Percentiles rank a stretch among this genome's conserved stretches.
Evolutionary conservation across 1,140 invertebrate genomes (phyloP).

Genomic region (Rhynchophorus ferrugineus): DNA sequence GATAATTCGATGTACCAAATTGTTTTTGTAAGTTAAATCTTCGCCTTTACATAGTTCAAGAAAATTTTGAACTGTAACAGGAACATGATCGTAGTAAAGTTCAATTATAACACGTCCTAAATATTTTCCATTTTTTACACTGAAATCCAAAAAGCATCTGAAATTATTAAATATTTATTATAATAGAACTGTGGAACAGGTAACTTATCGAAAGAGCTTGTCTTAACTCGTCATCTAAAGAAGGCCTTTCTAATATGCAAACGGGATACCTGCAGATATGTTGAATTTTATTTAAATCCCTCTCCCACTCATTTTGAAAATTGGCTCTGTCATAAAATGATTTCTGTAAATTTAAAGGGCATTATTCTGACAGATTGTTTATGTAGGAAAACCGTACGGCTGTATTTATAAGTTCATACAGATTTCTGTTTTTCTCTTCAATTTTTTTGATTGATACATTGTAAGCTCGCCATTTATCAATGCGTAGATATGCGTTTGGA

Average conservation of each 20-base stretch:
- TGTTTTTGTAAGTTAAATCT: constrained; percentile 38
- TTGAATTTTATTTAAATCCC: constrained; percentile 21
- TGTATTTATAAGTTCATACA: constrained; percentile 21
- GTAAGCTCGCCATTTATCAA: constrained; percentile 26
- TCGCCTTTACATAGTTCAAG: constrained; percentile 48
- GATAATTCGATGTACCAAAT: constrained; percentile 44
- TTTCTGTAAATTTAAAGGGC: constrained; percentile 11
- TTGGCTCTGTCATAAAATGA: constrained; percentile 20
- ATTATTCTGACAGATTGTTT: not conserved
- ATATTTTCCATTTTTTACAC: constrained; percentile 29
- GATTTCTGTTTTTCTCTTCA: constrained; percentile 21
- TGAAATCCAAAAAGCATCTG: constrained; percentile 37
- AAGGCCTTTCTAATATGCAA: constrained; percentile 23
- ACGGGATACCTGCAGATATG: constrained; percentile 28
- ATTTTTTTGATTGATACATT: constrained; percentile 23
- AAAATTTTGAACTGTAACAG: constrained; percentile 60
- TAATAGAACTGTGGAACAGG: not conserved
- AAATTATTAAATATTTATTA: constrained; percentile 12
- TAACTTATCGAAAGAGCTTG: constrained; percentile 31
- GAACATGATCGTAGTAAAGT: constrained; percentile 54
- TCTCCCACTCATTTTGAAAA: constrained; percentile 23
- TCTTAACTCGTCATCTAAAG: constrained; percentile 26
- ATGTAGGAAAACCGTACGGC: constrained; percentile 13
- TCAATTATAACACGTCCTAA: constrained; percentile 49
- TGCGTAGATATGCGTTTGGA: constrained; percentile 23